These are phyloP conservation scores for Pseudomyrmex concolor DNA, from an alignment of 1,140 invertebrate genomes.

Conservation along the genomic window DNA sequence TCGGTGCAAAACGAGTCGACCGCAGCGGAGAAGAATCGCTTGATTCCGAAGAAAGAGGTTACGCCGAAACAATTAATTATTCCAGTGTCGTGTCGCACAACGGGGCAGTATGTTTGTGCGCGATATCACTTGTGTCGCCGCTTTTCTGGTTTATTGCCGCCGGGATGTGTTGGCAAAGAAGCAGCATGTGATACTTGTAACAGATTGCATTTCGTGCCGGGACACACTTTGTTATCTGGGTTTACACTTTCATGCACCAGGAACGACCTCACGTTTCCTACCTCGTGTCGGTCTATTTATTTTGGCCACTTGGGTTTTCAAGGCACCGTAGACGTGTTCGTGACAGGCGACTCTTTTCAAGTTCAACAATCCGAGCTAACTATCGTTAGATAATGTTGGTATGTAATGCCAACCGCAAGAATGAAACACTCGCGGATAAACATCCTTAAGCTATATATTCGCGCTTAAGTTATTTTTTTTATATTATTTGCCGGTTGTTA, in stretches of 20 bases:
- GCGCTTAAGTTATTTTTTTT: neutral
- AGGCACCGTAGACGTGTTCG: conserved; percentile 67
- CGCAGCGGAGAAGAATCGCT: neutral
- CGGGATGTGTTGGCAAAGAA: conserved; percentile 72
- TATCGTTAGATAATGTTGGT: conserved; percentile 45
- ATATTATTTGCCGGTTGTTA: conserved; percentile 6
- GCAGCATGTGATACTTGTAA: conserved; percentile 72
- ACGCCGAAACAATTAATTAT: conserved; percentile 60
- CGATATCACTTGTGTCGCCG: conserved; percentile 71
- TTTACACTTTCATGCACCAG: conserved; percentile 75
- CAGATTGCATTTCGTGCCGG: conserved; percentile 74
- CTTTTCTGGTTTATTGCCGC: conserved; percentile 71
- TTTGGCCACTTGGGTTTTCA: conserved; percentile 72
- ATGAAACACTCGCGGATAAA: neutral
- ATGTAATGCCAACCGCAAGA: conserved; percentile 13
- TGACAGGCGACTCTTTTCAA: conserved; percentile 69
- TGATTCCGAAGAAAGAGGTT: conserved; percentile 43
- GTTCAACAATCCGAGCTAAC: conserved; percentile 47
- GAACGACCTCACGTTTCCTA: conserved; percentile 73
- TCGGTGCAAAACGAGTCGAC: neutral
- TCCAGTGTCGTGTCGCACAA: conserved; percentile 51
- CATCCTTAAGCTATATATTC: neutral
- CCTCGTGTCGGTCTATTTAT: conserved; percentile 70
- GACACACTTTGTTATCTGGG: conserved; percentile 74
- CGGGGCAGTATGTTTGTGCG: conserved; percentile 52